Conservation (phyloP, 2,888 invertebrate species). For the Itoplectis maculator region DNA sequence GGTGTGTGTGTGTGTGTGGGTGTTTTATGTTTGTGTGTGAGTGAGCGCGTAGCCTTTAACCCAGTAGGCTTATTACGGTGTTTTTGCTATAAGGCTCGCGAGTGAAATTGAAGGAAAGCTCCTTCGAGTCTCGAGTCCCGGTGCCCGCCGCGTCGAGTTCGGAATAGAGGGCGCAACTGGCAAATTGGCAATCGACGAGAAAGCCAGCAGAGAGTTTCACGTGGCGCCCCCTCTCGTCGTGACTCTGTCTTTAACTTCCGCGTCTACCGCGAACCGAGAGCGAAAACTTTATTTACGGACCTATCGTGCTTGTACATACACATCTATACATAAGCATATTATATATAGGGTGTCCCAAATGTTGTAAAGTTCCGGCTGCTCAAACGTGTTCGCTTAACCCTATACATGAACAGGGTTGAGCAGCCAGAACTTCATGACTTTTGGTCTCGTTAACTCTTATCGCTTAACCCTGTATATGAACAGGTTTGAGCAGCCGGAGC, state of each 20-base stretch:
- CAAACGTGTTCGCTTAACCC: too few relatives aligned
- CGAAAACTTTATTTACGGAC: constrained; percentile 42
- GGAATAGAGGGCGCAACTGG: constrained; percentile 33
- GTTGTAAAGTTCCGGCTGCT: too few relatives aligned
- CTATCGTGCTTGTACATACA: constrained; percentile 13
- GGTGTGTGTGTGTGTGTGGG: constrained; percentile 8
- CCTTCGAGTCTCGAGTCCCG: constrained; percentile 9
- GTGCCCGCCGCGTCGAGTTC: background rate
- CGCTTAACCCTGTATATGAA: too few relatives aligned
- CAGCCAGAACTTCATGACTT: too few relatives aligned
- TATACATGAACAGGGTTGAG: too few relatives aligned
- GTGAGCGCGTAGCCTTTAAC: background rate
- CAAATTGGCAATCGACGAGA: constrained; percentile 63
- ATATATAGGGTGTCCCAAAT: too few relatives aligned
- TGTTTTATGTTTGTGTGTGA: too few relatives aligned
- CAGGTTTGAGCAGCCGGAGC: too few relatives aligned
- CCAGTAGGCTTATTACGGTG: constrained; percentile 34
- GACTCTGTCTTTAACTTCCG: constrained; percentile 51
- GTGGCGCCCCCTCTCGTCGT: constrained; percentile 2
- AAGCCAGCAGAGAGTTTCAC: constrained; percentile 20
- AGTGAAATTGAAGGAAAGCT: constrained; percentile 58
- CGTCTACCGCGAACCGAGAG: constrained; percentile 28
- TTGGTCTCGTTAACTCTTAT: too few relatives aligned
- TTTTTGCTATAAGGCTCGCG: constrained; percentile 41
- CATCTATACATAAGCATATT: constrained; percentile 5